These are phyloP conservation scores for Silvanus unidentatus DNA, from an alignment of 2,888 invertebrate genomes.

Conservation along the genomic window DNA sequence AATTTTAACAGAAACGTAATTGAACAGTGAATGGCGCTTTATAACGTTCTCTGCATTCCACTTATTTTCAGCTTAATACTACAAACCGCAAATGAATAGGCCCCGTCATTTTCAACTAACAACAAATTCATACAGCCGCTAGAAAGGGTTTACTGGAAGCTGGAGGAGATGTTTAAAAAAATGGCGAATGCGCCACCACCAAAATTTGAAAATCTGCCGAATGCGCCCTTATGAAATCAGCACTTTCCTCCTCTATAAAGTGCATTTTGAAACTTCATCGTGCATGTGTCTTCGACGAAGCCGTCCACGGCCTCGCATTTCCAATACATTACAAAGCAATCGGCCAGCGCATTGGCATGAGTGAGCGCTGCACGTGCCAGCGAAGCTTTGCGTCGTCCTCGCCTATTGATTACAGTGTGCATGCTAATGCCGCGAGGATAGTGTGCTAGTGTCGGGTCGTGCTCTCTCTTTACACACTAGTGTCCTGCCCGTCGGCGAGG, in stretches of 20 bases:
- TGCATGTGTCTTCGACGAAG: too few relatives aligned
- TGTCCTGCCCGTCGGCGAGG: constrained; percentile 14
- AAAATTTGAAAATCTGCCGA: constrained; percentile 9
- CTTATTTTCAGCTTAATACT: constrained; percentile 44
- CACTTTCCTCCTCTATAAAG: too few relatives aligned
- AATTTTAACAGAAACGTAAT: constrained; percentile 46
- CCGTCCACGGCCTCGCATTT: too few relatives aligned
- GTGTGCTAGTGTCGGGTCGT: constrained; percentile 22
- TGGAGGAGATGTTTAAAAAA: background rate
- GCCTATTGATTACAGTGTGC: constrained; percentile 42
- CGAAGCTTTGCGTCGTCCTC: constrained; percentile 25
- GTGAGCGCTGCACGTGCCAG: constrained; percentile 30
- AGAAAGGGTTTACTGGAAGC: too few relatives aligned
- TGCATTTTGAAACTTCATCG: too few relatives aligned
- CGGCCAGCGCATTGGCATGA: constrained; percentile 13
- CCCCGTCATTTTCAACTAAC: constrained; percentile 25
- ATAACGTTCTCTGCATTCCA: constrained; percentile 40
- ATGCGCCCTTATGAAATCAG: too few relatives aligned
- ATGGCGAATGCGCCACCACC: background rate
- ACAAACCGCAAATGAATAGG: constrained; percentile 39
- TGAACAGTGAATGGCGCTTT: constrained; percentile 44
- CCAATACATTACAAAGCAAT: too few relatives aligned
- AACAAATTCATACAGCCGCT: constrained; percentile 26
- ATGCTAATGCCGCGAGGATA: constrained; percentile 41
- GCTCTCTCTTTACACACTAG: constrained; percentile 16